Base-by-base conservation (phyloP, 2,113 vertebrate genomes). In the Cyrtonyx montezumae region DNA sequence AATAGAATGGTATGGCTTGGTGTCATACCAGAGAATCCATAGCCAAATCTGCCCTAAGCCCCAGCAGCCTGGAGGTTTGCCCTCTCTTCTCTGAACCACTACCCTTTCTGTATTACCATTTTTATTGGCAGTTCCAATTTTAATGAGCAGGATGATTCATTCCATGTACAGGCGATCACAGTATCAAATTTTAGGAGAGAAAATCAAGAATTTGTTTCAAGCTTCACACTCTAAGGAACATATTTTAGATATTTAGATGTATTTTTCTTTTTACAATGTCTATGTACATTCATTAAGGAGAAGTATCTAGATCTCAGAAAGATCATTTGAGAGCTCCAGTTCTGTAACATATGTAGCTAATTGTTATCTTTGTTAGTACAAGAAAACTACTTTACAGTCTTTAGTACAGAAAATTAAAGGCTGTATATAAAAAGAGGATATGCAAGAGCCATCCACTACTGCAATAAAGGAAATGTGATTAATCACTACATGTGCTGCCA, bases 341-440 rank as follows among this genome's bases (percentile, higher is more conserved):
- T 17, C 2, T 0, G n/a, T 40, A 87, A 90, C 66, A 26, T 34
- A 74, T 19, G n/a, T 65, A 65, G 19, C 23, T 95, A 96, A 90
- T 81, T 91, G 61, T 81, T 94, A 40, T 36, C 58, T 86, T 76
- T 62, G 34, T 88, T 84, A 43, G 75, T 69, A 61, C 32, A 78
- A 79, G 17, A 28, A 32, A 96, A 34, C 40, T 86, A 71, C 49
- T 95, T 85, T 71, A 63, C 23, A 79, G 67, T 12, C 46, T 77
- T 46, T 83, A 61, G 65, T 79, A 62, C 17, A 85, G 93, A 94
- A 70, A 89, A 94, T 86, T 95, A 84, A 79, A 95, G 34, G 32
- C 51, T 92, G 15, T 90, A 46, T 86, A 77, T 46, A 94, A 92
- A 95, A 42, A 71, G 32, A 76, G 12, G 68, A 74, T 79, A 46